Conservation (phyloP, 2,113 vertebrate species). For the Silurus asotus region DNA sequence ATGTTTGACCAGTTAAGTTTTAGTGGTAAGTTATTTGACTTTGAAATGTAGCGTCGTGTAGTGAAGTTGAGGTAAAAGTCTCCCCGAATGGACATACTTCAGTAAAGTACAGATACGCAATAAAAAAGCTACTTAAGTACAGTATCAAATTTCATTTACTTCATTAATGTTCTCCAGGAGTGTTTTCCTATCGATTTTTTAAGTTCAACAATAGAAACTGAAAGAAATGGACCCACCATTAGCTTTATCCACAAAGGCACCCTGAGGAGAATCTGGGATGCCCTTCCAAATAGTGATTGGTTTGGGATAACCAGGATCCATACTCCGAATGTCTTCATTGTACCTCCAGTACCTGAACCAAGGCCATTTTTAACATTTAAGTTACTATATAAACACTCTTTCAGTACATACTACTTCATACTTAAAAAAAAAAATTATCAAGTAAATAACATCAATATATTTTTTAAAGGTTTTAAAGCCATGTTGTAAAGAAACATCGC, state of each 20-base stretch:
- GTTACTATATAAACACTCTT: no score
- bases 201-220: background rate
- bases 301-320: constrained; percentile 97
- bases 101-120: no score
- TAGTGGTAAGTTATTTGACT: no score
- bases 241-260: constrained; percentile 96
- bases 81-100: no score
- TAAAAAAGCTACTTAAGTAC: no score
- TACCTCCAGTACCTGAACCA: constrained; percentile 91
- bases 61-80: no score
- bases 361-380: background rate
- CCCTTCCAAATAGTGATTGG: constrained; percentile 97
- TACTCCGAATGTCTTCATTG: constrained; percentile 96
- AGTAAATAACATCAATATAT: background rate
- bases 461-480: no score
- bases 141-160: no score
- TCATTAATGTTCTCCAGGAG: background rate
- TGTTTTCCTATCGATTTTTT: background rate
- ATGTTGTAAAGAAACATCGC: no score
- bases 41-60: no score
- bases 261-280: constrained; percentile 95
- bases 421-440: no score
- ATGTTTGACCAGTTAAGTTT: no score
- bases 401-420: background rate
- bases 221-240: constrained; percentile 77